These are phyloP conservation scores for Crenichthys baileyi DNA, from an alignment of 2,797 vertebrate genomes.

Conservation along the genomic window DNA sequence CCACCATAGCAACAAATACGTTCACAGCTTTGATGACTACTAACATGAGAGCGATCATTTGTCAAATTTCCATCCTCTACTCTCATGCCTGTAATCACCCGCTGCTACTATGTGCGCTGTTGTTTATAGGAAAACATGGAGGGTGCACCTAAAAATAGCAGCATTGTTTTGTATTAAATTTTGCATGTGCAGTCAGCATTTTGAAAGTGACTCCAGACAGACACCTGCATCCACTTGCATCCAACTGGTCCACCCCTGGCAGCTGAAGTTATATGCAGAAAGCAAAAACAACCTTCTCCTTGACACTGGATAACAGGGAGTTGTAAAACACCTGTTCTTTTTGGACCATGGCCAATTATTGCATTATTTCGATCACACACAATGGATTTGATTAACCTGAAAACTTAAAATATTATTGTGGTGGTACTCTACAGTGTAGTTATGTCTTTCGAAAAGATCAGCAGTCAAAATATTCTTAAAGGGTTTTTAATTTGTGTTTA, in stretches of 20 bases:
- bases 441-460: constrained; percentile 53
- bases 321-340: constrained; percentile 7
- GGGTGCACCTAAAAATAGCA: constrained; percentile 66
- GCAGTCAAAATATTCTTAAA: constrained; percentile 19
- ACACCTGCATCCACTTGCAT: constrained; percentile 16
- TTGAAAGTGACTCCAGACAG: constrained; percentile 56
- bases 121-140: constrained; percentile 31
- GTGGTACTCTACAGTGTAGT: constrained; percentile 28
- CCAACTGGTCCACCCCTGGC: constrained; percentile 55
- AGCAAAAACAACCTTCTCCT: constrained; percentile 8
- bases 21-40: constrained; percentile 55
- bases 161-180: constrained; percentile 42
- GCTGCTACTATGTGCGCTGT: neutral
- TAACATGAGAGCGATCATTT: constrained; percentile 59
- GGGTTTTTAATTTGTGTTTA: constrained; percentile 26
- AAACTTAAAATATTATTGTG: constrained; percentile 9
- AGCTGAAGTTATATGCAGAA: constrained; percentile 11
- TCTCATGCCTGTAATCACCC: constrained; percentile 57
- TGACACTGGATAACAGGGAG: constrained; percentile 31
- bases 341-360: constrained; percentile 13
- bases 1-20: constrained; percentile 65
- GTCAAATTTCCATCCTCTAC: constrained; percentile 55
- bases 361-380: constrained; percentile 20
- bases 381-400: constrained; percentile 4
- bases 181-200: constrained; percentile 44